These are phyloP conservation scores for Pogonophryne albipinna DNA, from an alignment of 2,797 vertebrate species.

Conservation along the genomic window DNA sequence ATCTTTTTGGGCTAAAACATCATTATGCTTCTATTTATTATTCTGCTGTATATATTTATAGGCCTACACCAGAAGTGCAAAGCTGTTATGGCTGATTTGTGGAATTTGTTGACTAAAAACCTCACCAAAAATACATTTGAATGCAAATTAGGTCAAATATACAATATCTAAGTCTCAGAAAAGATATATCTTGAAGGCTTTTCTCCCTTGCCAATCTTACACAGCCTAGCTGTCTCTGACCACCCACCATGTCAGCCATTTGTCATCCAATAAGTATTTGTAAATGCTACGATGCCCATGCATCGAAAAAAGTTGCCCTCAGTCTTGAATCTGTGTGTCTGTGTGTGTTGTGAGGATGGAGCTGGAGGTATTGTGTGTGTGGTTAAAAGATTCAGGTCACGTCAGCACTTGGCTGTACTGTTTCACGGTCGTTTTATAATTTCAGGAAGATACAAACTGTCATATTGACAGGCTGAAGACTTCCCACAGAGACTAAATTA, in stretches of 20 bases:
- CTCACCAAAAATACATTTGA: background rate
- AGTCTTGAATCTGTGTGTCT: conserved; percentile 48
- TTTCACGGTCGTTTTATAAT: conserved; percentile 64
- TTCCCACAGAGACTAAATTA: conserved; percentile 46
- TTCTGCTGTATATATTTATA: background rate
- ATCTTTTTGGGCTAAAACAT: background rate
- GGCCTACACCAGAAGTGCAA: background rate
- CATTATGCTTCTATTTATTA: background rate
- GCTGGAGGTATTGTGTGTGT: conserved; percentile 20
- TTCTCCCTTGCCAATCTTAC: conserved; percentile 2
- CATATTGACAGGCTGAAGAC: conserved; percentile 47
- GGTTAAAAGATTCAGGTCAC: conserved; percentile 46
- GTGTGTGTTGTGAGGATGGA: conserved; percentile 13
- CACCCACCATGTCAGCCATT: conserved; percentile 65
- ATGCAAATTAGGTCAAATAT: conserved; percentile 1
- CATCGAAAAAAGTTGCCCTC: conserved; percentile 55
- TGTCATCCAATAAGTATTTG: conserved; percentile 79
- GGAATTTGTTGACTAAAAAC: background rate
- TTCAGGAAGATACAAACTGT: conserved; percentile 32
- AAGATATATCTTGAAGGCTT: background rate
- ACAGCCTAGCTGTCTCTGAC: conserved; percentile 33
- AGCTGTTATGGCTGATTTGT: background rate
- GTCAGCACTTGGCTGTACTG: conserved; percentile 41
- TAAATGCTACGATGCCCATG: conserved; percentile 77
- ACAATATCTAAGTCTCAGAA: background rate